These are phyloP conservation scores for Anthonomus grandis DNA, from an alignment of 1,140 invertebrate species.

Conservation along the genomic window DNA sequence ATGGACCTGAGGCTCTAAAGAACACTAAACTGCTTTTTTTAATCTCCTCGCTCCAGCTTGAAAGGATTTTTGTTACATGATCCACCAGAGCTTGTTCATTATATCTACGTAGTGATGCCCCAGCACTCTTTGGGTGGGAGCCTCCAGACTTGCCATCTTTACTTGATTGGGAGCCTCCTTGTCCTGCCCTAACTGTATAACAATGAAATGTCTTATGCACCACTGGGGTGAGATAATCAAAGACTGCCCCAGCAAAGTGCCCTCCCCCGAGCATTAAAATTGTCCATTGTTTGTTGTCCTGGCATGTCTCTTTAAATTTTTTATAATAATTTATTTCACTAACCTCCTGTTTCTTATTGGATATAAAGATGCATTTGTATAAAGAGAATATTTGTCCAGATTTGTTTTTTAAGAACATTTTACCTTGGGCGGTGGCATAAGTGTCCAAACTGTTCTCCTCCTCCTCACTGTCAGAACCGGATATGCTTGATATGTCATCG, in stretches of 20 bases:
- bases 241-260: slow-evolving; percentile 82
- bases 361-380: slow-evolving; percentile 63
- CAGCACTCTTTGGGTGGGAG: slow-evolving; percentile 71
- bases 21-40: slow-evolving; percentile 71
- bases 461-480: slow-evolving; percentile 64
- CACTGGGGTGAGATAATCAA: slow-evolving; percentile 63
- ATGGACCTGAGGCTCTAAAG: slow-evolving; percentile 70
- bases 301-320: slow-evolving; percentile 26
- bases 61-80: slow-evolving; percentile 74
- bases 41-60: slow-evolving; percentile 66
- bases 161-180: slow-evolving; percentile 73
- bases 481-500: slow-evolving; percentile 73
- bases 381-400: slow-evolving; percentile 67
- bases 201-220: slow-evolving; percentile 84
- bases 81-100: slow-evolving; percentile 69
- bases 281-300: slow-evolving; percentile 55
- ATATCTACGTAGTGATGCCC: slow-evolving; percentile 74
- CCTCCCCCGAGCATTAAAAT: slow-evolving; percentile 81
- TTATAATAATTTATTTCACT: slow-evolving; percentile 15
- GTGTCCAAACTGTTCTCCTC: slow-evolving; percentile 55
- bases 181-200: slow-evolving; percentile 80
- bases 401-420: slow-evolving; percentile 69
- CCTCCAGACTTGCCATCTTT: slow-evolving; percentile 65
- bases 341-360: slow-evolving; percentile 55
- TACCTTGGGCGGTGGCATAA: slow-evolving; percentile 60